Conservation (phyloP, 2,888 invertebrate genomes). For the Myopa testacea region DNA sequence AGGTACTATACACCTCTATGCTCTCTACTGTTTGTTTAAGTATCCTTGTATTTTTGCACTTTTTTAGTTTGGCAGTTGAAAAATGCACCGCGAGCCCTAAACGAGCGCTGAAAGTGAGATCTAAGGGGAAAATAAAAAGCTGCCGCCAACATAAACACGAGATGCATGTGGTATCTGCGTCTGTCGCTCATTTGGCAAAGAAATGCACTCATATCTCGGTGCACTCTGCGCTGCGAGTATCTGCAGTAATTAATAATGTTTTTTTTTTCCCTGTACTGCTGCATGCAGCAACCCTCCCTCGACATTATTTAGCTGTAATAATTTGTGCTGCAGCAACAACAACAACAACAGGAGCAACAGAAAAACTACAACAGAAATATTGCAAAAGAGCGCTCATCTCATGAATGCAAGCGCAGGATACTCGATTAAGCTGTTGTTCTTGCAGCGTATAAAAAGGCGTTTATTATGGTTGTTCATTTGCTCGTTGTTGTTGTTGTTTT, state of each 20-base stretch:
- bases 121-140: too few relatives aligned
- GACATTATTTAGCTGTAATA: conserved; percentile 51
- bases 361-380: not conserved
- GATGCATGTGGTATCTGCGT: not conserved
- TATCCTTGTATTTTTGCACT: too few relatives aligned
- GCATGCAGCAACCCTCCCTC: not conserved
- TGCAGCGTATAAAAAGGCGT: conserved; percentile 20
- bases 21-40: not conserved
- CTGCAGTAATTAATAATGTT: conserved; percentile 52
- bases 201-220: not conserved
- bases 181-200: not conserved
- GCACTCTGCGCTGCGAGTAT: conserved; percentile 34
- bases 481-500: conserved; percentile 5
- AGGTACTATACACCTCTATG: not conserved
- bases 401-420: not conserved
- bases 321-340: conserved; percentile 42
- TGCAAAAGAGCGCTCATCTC: not conserved
- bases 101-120: too few relatives aligned
- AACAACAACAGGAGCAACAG: conserved; percentile 2
- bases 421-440: conserved; percentile 25
- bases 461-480: not conserved
- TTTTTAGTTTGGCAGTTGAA: too few relatives aligned
- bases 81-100: too few relatives aligned
- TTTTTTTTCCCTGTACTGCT: conserved; percentile 23
- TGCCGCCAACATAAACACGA: not conserved